Conservation (phyloP, 2,888 invertebrate species). For the Germaria angustata region DNA sequence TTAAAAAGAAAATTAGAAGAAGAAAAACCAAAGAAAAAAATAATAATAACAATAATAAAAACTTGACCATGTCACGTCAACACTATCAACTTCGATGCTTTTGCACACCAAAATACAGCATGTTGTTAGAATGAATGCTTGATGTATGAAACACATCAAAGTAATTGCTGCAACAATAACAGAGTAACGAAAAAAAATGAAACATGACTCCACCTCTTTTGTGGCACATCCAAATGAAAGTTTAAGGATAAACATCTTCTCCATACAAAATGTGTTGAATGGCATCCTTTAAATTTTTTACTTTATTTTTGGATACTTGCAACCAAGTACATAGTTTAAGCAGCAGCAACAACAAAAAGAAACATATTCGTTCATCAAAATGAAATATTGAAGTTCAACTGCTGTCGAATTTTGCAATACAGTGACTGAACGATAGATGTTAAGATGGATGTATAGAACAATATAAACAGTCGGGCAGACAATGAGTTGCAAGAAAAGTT, state of each 20-base stretch:
- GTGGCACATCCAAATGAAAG: constrained; percentile 38
- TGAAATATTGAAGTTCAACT: constrained; percentile 63
- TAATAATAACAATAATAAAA: too few species aligned
- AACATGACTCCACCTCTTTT: constrained; percentile 51
- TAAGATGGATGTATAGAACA: constrained; percentile 15
- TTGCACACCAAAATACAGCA: constrained; percentile 21
- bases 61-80: constrained; percentile 66
- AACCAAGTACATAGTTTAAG: too few species aligned
- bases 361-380: constrained; percentile 56
- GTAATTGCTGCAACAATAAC: constrained; percentile 60
- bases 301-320: neutral
- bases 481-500: constrained; percentile 54
- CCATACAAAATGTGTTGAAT: constrained; percentile 22
- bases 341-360: neutral
- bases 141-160: constrained; percentile 61
- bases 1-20: constrained; percentile 4
- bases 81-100: constrained; percentile 34
- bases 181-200: constrained; percentile 22
- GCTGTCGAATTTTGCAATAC: constrained; percentile 53
- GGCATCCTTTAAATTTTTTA: constrained; percentile 6
- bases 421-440: constrained; percentile 17
- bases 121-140: constrained; percentile 29
- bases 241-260: constrained; percentile 56
- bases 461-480: constrained; percentile 56
- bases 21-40: neutral